Conservation (phyloP, 1,140 invertebrate species). For the Hyposmocoma kahamanoa region DNA sequence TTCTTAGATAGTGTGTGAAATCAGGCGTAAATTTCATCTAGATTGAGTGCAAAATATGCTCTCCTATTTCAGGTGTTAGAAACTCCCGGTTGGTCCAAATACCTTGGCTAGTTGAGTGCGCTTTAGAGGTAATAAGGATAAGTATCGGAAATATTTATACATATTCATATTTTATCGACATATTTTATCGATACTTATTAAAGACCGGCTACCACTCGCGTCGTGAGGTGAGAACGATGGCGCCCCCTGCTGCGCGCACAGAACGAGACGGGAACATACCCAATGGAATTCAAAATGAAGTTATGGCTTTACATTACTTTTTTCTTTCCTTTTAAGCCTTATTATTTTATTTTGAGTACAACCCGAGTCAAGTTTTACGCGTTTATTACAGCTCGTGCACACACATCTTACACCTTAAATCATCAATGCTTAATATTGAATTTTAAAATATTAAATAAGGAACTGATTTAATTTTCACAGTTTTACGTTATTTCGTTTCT, state of each 20-base stretch:
- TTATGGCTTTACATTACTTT: conserved; percentile 62
- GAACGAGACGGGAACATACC: conserved; percentile 61
- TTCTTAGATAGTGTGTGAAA: too few relatives aligned
- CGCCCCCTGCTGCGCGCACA: conserved; percentile 63
- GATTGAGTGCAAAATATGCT: too few relatives aligned
- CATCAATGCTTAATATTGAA: neutral
- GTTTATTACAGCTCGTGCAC: conserved; percentile 15
- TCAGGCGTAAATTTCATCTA: too few relatives aligned
- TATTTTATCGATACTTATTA: conserved; percentile 73
- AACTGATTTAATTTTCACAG: conserved; percentile 1
- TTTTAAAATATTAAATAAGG: neutral
- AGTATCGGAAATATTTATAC: conserved; percentile 68
- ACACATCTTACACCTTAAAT: neutral
- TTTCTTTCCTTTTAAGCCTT: conserved; percentile 45
- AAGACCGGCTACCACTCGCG: conserved; percentile 69
- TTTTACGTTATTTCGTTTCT: conserved; percentile 15
- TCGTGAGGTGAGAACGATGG: conserved; percentile 71
- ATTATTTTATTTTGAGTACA: conserved; percentile 55
- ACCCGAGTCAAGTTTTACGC: conserved; percentile 35
- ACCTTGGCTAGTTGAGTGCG: neutral
- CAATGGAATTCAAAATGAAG: conserved; percentile 65
- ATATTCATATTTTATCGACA: conserved; percentile 64
- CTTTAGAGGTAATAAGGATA: conserved; percentile 28
- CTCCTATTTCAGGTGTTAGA: too few relatives aligned
- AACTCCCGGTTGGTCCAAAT: neutral